A percentile compares a stretch with the other conserved stretches of the same genome.
Conservation (phyloP, 2,888 invertebrate genomes). For the Orchesellides sinensis region DNA sequence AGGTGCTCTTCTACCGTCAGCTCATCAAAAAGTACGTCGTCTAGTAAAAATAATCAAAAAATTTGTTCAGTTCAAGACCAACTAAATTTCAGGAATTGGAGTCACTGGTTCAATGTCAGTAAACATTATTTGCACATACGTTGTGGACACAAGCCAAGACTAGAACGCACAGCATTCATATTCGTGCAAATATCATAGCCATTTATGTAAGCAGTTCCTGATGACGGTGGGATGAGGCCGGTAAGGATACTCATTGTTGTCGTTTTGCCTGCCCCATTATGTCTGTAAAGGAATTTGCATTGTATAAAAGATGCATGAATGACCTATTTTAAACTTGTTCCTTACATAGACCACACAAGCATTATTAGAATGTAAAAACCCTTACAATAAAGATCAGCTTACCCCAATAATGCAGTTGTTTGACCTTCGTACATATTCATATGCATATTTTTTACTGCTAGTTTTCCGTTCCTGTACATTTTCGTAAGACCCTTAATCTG, state of each 20-base stretch:
- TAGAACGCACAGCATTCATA: conserved; percentile 56
- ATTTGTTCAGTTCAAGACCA: conserved; percentile 36
- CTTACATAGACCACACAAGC: too few relatives aligned
- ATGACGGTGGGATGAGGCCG: conserved; percentile 82
- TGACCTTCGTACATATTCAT: conserved; percentile 89
- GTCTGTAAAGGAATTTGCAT: conserved; percentile 76
- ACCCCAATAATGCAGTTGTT: conserved; percentile 91
- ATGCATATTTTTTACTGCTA: conserved; percentile 84
- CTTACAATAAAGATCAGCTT: conserved; percentile 31
- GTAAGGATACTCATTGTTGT: conserved; percentile 84
- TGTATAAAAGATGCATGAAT: not conserved
- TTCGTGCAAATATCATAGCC: conserved; percentile 77
- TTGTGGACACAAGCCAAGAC: conserved; percentile 61
- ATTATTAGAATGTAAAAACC: not conserved
- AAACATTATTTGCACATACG: conserved; percentile 39
- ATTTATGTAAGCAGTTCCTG: conserved; percentile 85
- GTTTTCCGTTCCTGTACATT: conserved; percentile 76
- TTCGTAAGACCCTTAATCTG: conserved; percentile 82
- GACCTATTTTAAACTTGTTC: conserved; percentile 40
- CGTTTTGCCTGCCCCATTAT: conserved; percentile 92
- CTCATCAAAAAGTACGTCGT: conserved; percentile 89
- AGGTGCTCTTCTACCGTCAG: conserved; percentile 90
- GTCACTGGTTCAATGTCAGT: conserved; percentile 57
- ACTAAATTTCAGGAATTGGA: conserved; percentile 36
- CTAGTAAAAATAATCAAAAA: conserved; percentile 10